A percentile compares a stretch with the other conserved stretches of the same genome.
These are phyloP conservation scores for Drosophila multiciliata DNA, from an alignment of 2,888 invertebrate species.

Conservation along the genomic window DNA sequence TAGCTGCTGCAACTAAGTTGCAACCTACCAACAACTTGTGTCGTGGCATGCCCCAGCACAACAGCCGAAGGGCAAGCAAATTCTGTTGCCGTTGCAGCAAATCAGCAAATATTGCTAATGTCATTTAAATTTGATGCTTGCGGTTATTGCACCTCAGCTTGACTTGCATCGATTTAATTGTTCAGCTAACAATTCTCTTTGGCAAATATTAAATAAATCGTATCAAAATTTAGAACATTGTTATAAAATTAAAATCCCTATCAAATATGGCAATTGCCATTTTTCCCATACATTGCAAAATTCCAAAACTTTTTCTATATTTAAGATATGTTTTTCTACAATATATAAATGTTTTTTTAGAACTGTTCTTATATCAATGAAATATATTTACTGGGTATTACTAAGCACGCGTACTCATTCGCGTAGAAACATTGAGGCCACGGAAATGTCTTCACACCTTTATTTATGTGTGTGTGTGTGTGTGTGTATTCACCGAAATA, in stretches of 20 bases:
- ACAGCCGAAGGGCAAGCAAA: slow-evolving; percentile 47
- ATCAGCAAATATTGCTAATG: slow-evolving; percentile 10
- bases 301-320: neutral
- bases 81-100: slow-evolving; percentile 39
- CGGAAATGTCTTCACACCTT: slow-evolving; percentile 71
- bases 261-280: neutral
- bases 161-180: slow-evolving; percentile 2
- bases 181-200: neutral
- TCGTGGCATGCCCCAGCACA: slow-evolving; percentile 25
- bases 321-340: neutral
- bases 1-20: slow-evolving; percentile 30
- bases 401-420: neutral
- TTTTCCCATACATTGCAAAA: neutral
- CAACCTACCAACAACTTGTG: slow-evolving; percentile 17
- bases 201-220: neutral
- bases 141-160: neutral
- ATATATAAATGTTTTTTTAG: neutral
- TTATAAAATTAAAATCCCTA: neutral
- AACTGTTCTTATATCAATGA: neutral
- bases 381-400: slow-evolving; percentile 10
- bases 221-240: neutral
- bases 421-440: slow-evolving; percentile 9
- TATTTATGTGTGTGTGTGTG: slow-evolving; percentile 13
- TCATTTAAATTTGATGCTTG: neutral
- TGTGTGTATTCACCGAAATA: slow-evolving; percentile 21